Evolutionary conservation across 2,113 vertebrate genomes (phyloP), one percentile per base, ranked within the genome.

Genomic region (Triplophysa rosa): DNA sequence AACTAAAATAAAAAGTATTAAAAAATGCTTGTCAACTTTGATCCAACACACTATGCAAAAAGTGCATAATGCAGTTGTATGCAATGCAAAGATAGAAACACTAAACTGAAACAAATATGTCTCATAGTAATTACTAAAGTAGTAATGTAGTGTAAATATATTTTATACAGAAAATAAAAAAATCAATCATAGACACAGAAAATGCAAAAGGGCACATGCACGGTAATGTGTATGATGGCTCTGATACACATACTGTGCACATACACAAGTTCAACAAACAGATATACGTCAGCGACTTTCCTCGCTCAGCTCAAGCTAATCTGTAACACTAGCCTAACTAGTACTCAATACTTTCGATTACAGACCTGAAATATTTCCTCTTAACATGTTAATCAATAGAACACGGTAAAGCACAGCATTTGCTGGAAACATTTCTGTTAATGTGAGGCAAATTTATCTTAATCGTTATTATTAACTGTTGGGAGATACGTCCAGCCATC

Each of bases 81-180:
- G 47, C 47, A 49, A 14, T 14, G 47, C 47, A 49, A 49, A 49
- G 14, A 47, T 47, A 33, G 45, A 47, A 47, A 47, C 11, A 49
- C 4, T 49, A 49, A 37, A 37, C 33, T 37, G 33, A 37, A 37
- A 37, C 33, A 37, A 37, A 37, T 37, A 1, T 37, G 33, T 37
- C 7, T 37, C 33, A 37, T 0, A 37, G 33, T 8, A 37, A 37
- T 37, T 8, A 37, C 33, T 37, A 7, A 37, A 37, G 33, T 37
- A 37, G 33, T 7, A 0, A 37, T 37, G 5, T 6, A 37, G 33
- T 37, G 33, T 37, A 45, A 12, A 45, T 12, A 45, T 45, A 45
- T 52, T 52, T 16, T 52, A 17, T 4, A 52, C 4, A 52, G 4
- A 92, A 91, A 93, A 90, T 90, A 81, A 76, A 69, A 75, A 75